Evolutionary conservation across 2,113 vertebrate genomes (phyloP).

Genomic region (Regulus satrapa): DNA sequence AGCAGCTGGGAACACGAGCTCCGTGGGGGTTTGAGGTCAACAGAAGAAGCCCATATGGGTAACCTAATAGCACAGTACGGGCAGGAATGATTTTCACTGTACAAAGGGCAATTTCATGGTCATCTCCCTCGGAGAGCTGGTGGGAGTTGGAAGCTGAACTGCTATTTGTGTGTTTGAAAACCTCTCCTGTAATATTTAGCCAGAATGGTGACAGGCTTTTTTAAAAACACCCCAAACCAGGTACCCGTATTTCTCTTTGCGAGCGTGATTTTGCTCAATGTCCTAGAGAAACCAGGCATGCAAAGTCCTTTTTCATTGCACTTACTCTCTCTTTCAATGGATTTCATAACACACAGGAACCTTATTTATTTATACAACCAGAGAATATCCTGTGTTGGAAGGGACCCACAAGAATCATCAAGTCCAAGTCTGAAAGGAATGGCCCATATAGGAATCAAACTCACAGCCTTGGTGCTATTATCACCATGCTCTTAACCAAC

Average conservation of each 20-base stretch:
- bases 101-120: conserved; percentile 48
- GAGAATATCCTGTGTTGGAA: background rate
- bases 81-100: background rate
- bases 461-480: background rate
- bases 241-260: background rate
- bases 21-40: background rate
- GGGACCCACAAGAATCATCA: background rate
- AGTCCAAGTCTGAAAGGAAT: background rate
- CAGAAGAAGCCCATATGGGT: background rate
- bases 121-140: background rate
- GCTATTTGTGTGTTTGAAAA: background rate
- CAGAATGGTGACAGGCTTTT: background rate
- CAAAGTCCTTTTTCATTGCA: background rate
- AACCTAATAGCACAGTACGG: background rate
- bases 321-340: background rate
- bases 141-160: background rate
- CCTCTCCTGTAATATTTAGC: background rate
- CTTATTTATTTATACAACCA: background rate
- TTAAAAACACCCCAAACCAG: background rate
- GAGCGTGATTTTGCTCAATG: background rate
- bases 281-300: background rate
- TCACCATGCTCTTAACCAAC: background rate
- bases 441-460: background rate
- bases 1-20: background rate
- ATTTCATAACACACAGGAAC: background rate